Base-by-base conservation (phyloP, 1,140 invertebrate genomes). In the Aphelenchoides besseyi region DNA sequence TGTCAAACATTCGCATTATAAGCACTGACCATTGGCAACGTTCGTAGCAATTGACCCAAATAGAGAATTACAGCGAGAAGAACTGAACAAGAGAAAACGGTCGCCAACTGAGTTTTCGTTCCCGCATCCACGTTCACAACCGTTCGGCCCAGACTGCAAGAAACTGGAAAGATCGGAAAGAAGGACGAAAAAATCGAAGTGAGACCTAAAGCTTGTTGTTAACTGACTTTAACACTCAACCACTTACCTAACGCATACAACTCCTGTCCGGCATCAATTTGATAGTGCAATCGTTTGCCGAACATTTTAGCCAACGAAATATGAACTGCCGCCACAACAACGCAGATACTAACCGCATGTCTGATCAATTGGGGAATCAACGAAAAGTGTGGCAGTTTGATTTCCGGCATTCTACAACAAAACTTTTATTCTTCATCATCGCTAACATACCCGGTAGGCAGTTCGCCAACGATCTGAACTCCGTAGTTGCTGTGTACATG, bases 271-370 rank as follows among this genome's bases (percentile, higher is more conserved):
- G 86, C 77, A 73, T 87, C 85, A 1, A 87, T 77, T 72, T 85
- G 79, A 70, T 87, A 87, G 61, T 85, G 82, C 66, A 85, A 81
- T 59, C 84, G 84, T 72, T 87, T 87, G 26, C 85, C 86, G 69
- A 86, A 86, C 63, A 87, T 84, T 79, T 87, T 87, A 3, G 86
- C 85, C 78, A 87, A 81, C 16, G 87, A 87, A 69, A 87, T 85
- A 53, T 86, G 85, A 64, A 87, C 86, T 3, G 86, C 86, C 3
- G 85, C 82, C 0, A 86, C 82, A 33, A 89, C 83, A 32, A 89
- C 84, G 18, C 87, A 83, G 26, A 89, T 85, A 29, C 85, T 85
- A 61, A 88, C 78, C 12, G 84, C 83, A 70, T 86, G 78, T 0
- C 67, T 54, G 55, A 86, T 23, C 5, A 87, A 55, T 28, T 64